A percentile compares a stretch with the other conserved stretches of the same genome.
phyloP scores from a whole-genome alignment of 2,113 vertebrate species.

The Pygoscelis antarcticus region DNA sequence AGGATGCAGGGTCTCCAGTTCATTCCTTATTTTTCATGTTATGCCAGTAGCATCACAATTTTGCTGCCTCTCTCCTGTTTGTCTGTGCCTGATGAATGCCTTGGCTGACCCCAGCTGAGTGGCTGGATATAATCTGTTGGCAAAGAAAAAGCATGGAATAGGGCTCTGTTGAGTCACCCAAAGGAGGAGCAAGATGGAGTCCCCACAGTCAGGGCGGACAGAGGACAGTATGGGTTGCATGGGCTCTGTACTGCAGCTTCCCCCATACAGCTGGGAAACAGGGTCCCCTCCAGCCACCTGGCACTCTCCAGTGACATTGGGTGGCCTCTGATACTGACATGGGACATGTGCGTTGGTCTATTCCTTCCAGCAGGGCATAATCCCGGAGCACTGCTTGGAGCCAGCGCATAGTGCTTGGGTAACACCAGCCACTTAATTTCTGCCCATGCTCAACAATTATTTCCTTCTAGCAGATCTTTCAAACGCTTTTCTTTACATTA shows the following conservation, averaged over 20 bases:
- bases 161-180: not conserved
- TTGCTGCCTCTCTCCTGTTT: not conserved
- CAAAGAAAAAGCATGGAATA: not conserved
- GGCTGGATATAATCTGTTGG: not conserved
- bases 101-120: not conserved
- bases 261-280: not conserved
- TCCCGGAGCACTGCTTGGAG: not conserved
- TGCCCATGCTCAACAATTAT: slow-evolving; percentile 10
- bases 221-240: not conserved
- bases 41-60: not conserved
- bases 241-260: not conserved
- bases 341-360: not conserved
- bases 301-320: not conserved
- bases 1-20: not conserved
- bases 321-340: not conserved
- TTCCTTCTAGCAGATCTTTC: slow-evolving; percentile 44
- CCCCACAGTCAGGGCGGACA: not conserved
- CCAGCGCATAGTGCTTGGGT: not conserved
- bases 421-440: not conserved
- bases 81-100: not conserved
- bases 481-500: slow-evolving; percentile 63
- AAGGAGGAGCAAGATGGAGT: not conserved
- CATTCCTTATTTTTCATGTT: not conserved
- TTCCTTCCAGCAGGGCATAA: not conserved
- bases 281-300: not conserved